Evolutionary conservation across 2,888 invertebrate genomes (phyloP).

Genomic region (Lepidochrysops patricia): DNA sequence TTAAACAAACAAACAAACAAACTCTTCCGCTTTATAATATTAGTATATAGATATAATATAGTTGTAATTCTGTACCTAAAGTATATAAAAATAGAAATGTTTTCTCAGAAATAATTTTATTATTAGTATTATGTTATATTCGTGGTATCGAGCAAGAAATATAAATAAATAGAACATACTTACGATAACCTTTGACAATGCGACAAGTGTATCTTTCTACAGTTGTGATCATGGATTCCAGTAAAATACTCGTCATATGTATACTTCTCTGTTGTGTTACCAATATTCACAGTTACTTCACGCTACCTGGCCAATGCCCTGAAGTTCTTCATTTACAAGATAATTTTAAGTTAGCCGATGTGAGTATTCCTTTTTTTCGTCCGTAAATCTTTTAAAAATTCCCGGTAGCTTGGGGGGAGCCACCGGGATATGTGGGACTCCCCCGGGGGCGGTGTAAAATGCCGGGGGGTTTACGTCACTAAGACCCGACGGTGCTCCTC

Average conservation of each 20-base stretch:
- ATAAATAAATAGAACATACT: slow-evolving; percentile 1
- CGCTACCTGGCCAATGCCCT: slow-evolving; percentile 50
- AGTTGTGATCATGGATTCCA: slow-evolving; percentile 5
- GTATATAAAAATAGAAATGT: neutral
- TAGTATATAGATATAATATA: too few relatives aligned
- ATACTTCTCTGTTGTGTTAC: slow-evolving; percentile 29
- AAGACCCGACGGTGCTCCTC: too few relatives aligned
- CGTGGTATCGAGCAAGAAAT: neutral
- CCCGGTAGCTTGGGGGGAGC: too few relatives aligned
- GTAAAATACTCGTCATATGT: slow-evolving; percentile 37
- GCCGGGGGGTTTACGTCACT: too few relatives aligned
- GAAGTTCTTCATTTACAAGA: slow-evolving; percentile 42
- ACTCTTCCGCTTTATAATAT: too few relatives aligned
- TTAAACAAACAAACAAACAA: too few relatives aligned
- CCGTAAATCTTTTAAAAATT: neutral
- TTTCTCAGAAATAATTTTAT: neutral
- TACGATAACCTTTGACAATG: slow-evolving; percentile 7
- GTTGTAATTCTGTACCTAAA: too few relatives aligned
- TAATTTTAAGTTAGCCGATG: slow-evolving; percentile 48
- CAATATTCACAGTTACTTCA: slow-evolving; percentile 44
- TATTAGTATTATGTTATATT: too few relatives aligned
- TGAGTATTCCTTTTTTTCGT: slow-evolving; percentile 30
- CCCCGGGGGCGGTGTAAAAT: too few relatives aligned
- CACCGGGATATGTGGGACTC: too few relatives aligned
- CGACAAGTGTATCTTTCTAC: neutral